These are phyloP conservation scores for Lasioglossum albipes DNA, from an alignment of 1,140 invertebrate species.

Conservation along the genomic window DNA sequence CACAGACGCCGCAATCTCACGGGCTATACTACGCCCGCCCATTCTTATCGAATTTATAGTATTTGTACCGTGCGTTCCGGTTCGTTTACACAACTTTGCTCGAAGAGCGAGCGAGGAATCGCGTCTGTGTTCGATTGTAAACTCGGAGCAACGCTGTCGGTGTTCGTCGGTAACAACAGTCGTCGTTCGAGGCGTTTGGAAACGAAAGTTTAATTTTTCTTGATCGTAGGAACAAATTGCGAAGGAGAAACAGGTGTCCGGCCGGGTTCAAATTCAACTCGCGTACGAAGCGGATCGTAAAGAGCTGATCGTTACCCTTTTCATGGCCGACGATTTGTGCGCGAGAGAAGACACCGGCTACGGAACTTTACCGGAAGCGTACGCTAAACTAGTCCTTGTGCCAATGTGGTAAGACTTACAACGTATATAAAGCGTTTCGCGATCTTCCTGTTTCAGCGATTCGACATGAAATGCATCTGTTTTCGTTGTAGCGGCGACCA, in stretches of 20 bases:
- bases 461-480: neutral
- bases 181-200: too few relatives aligned
- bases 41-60: neutral
- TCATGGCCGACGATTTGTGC: slow-evolving; percentile 91
- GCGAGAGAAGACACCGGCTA: slow-evolving; percentile 87
- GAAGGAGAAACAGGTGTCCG: slow-evolving; percentile 86
- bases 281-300: slow-evolving; percentile 91
- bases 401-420: slow-evolving; percentile 85
- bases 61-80: too few relatives aligned
- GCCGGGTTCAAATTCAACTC: slow-evolving; percentile 90
- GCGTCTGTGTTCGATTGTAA: slow-evolving; percentile 41
- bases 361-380: slow-evolving; percentile 89
- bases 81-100: neutral
- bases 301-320: slow-evolving; percentile 89
- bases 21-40: neutral
- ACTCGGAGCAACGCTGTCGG: slow-evolving; percentile 4
- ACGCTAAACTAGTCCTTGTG: slow-evolving; percentile 88
- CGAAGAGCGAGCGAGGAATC: neutral
- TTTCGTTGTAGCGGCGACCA: slow-evolving; percentile 83
- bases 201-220: slow-evolving; percentile 3
- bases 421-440: neutral
- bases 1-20: slow-evolving; percentile 30
- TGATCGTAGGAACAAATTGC: slow-evolving; percentile 85
- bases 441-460: neutral
- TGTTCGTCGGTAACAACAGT: neutral